A percentile compares a stretch with the other conserved stretches of the same genome.
Conservation (phyloP, 2,797 vertebrate species). For the Pseudocheirus occidentalis region DNA sequence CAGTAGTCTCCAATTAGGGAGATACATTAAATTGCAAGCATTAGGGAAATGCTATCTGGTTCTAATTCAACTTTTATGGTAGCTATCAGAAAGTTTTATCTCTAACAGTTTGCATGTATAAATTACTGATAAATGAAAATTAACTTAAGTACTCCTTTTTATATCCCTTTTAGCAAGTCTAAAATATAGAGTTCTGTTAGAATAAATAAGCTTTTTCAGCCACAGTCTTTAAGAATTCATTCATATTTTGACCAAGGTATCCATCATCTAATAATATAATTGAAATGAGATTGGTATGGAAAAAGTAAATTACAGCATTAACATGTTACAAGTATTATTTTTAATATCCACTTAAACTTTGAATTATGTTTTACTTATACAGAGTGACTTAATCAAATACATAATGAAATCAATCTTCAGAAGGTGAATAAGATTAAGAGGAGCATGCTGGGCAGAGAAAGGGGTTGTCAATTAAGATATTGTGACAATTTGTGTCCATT, state of each 20-base stretch:
- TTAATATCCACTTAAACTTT: constrained; percentile 54
- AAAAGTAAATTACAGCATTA: constrained; percentile 42
- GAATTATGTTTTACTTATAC: constrained; percentile 36
- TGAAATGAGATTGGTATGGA: constrained; percentile 63
- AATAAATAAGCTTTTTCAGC: constrained; percentile 59
- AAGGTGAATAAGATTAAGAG: background rate
- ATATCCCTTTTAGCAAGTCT: constrained; percentile 62
- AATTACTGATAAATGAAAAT: constrained; percentile 77
- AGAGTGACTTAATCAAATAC: constrained; percentile 39
- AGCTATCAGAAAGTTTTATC: constrained; percentile 74
- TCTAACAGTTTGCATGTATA: constrained; percentile 75
- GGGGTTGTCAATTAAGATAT: background rate
- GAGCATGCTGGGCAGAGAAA: background rate
- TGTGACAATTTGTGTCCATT: background rate
- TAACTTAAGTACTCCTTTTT: constrained; percentile 61
- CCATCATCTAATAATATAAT: constrained; percentile 71
- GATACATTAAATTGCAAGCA: constrained; percentile 59
- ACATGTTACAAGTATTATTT: constrained; percentile 22
- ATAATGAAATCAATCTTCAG: background rate
- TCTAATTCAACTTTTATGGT: constrained; percentile 78
- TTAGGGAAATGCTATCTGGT: constrained; percentile 62
- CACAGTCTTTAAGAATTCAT: constrained; percentile 54
- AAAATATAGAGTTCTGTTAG: constrained; percentile 66
- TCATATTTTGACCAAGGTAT: constrained; percentile 55
- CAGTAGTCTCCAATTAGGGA: constrained; percentile 68